A percentile compares a stretch with the other conserved stretches of the same genome.
Conservation (phyloP, 2,888 invertebrate genomes). For the Hybos culiciformis region DNA sequence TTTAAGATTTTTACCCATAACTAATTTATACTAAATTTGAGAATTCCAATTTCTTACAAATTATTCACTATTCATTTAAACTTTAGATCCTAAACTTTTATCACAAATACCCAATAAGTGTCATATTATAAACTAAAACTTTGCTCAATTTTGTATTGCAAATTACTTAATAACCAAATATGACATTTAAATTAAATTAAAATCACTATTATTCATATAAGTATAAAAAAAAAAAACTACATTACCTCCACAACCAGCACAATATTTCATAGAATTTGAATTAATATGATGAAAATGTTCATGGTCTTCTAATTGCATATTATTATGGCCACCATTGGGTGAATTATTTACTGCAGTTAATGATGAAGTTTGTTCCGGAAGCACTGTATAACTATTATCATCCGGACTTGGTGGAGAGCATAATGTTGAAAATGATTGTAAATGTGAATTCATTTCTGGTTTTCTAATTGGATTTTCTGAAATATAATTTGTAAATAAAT, state of each 20-base stretch:
- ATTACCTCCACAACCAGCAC: slow-evolving; percentile 71
- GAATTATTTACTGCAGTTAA: background rate
- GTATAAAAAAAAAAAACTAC: background rate
- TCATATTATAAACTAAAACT: too few relatives aligned
- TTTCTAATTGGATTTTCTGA: too few relatives aligned
- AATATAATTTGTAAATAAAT: too few relatives aligned
- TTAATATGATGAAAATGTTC: slow-evolving; percentile 21
- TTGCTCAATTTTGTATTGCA: too few relatives aligned
- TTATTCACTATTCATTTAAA: too few relatives aligned
- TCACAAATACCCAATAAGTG: too few relatives aligned
- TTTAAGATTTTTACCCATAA: too few relatives aligned
- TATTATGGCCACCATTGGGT: slow-evolving; percentile 13
- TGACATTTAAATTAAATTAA: background rate
- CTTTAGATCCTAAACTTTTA: too few relatives aligned
- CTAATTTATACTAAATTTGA: too few relatives aligned
- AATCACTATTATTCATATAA: background rate
- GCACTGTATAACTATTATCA: slow-evolving; percentile 44
- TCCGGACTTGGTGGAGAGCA: slow-evolving; percentile 59
- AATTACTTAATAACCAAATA: background rate
- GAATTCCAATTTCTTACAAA: too few relatives aligned
- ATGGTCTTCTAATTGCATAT: slow-evolving; percentile 12
- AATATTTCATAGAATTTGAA: slow-evolving; percentile 46
- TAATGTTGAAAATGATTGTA: slow-evolving; percentile 65
- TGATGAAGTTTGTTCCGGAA: slow-evolving; percentile 24
- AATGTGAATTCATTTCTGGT: slow-evolving; percentile 86